Conservation (phyloP, 2,888 invertebrate genomes). For the Heterodera filipjevi region DNA sequence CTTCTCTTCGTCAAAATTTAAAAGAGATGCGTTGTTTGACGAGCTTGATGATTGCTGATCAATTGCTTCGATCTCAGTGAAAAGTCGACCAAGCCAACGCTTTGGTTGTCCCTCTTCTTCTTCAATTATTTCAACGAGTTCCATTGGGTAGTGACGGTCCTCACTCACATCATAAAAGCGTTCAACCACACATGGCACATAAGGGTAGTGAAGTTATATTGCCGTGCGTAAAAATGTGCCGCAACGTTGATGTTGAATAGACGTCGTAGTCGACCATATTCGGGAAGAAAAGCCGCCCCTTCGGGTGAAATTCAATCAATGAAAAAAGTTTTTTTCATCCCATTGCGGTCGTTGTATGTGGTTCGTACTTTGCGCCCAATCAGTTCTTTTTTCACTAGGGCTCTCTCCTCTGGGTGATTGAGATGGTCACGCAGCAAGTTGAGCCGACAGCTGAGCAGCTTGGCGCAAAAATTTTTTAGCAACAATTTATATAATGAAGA, state of each 20-base stretch:
- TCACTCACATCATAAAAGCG: background rate
- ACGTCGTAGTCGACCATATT: background rate
- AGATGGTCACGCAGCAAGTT: background rate
- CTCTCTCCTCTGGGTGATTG: slow-evolving; percentile 6
- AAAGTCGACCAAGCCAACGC: background rate
- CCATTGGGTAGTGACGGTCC: slow-evolving; percentile 13
- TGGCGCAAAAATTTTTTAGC: background rate
- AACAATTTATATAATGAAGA: too few species aligned
- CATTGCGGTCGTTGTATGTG: slow-evolving; percentile 7
- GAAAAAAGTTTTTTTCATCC: background rate
- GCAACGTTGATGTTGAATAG: slow-evolving; percentile 4
- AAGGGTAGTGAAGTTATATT: slow-evolving; percentile 5
- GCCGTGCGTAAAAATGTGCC: slow-evolving; percentile 11
- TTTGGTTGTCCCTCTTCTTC: too few species aligned
- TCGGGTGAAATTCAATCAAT: background rate
- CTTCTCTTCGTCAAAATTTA: background rate
- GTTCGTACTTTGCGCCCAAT: slow-evolving; percentile 11
- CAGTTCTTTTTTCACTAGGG: background rate
- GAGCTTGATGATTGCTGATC: background rate
- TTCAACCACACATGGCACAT: background rate
- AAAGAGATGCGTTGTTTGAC: too few species aligned
- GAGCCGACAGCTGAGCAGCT: background rate
- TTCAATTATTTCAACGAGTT: slow-evolving; percentile 1
- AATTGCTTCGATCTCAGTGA: background rate
- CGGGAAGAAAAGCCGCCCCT: background rate